Evolutionary conservation across 2,888 invertebrate species (phyloP), one percentile per base, ranked within the genome.

Genomic region (Calameuta pallipes): DNA sequence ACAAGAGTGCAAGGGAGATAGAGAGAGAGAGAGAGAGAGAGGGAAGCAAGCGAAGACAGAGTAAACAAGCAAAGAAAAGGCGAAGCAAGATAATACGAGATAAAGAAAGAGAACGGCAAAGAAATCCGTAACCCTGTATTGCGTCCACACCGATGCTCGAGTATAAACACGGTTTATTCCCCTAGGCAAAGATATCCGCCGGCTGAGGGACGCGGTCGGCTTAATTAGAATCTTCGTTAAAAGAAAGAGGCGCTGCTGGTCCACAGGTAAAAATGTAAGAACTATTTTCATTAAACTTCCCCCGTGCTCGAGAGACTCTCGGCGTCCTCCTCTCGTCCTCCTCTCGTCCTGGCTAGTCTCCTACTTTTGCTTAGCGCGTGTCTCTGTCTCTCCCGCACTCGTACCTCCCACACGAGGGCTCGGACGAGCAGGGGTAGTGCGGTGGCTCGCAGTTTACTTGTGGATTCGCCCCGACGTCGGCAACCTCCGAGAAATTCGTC

Each of bases 271-370:
- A 88, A 88, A 88, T 87, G 87, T 87, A 88, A 86, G 84, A 89
- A 89, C 88, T 89, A 89, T 89, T 89, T 89, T 88, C 88, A 89
- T 89, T 88, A 88, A 88, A 88, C 85, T 89, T 87, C 82, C 81
- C 82, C 83, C 83, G 82, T 83, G 83, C 81, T 81, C 80, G 83
- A 84, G 82, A 86, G 86, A 84, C 83, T 84, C 83, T 83, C 79
- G 81, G 83, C 85, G 2, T 56, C 56, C 56, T 56, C 56, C 2
- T 56, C 23, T 56, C 2, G 15, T 6, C 56, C 56, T 56, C 56
- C 2, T 56, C 23, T 56, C 2, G 15, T 6, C 9, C 15, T 6
- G 56, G 56, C 23, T 9, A 9, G 9, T 9, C 23, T 23, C 23
- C 23, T 23, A 56, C 23, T 9, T 56, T 23, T 9, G 2, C 56